A percentile compares a stretch with the other conserved stretches of the same genome.
phyloP scores from a whole-genome alignment of 2,888 invertebrate species.

The Tenodera sinensis region DNA sequence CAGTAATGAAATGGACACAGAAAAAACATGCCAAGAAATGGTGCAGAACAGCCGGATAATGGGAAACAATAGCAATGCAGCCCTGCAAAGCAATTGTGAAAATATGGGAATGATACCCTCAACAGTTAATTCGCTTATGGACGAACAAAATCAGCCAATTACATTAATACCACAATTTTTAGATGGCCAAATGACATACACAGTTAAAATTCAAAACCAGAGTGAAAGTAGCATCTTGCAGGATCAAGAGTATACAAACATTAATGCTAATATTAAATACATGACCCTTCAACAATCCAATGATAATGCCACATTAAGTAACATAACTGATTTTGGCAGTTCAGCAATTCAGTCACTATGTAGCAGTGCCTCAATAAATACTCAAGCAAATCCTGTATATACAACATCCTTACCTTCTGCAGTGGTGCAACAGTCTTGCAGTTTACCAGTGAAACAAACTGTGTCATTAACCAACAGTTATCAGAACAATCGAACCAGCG shows the following conservation, averaged over 20 bases:
- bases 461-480: neutral
- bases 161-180: conserved; percentile 32
- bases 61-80: conserved; percentile 5
- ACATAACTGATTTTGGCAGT: conserved; percentile 7
- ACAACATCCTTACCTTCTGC: neutral
- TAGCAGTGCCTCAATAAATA: conserved; percentile 1
- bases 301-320: neutral
- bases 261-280: neutral
- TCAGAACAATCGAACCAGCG: neutral
- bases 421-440: neutral
- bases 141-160: conserved; percentile 24
- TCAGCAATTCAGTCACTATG: neutral
- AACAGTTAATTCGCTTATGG: conserved; percentile 10
- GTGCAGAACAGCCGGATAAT: neutral
- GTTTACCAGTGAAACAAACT: neutral
- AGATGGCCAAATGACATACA: conserved; percentile 30
- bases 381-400: neutral
- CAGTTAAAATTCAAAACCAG: conserved; percentile 27
- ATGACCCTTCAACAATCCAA: neutral
- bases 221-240: neutral
- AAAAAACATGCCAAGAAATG: conserved; percentile 1
- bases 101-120: conserved; percentile 16
- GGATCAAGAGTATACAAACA: neutral
- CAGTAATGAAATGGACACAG: neutral
- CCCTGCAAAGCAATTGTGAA: conserved; percentile 1